Evolutionary conservation across 2,113 vertebrate species (phyloP).

Genomic region (Loxodonta africana): DNA sequence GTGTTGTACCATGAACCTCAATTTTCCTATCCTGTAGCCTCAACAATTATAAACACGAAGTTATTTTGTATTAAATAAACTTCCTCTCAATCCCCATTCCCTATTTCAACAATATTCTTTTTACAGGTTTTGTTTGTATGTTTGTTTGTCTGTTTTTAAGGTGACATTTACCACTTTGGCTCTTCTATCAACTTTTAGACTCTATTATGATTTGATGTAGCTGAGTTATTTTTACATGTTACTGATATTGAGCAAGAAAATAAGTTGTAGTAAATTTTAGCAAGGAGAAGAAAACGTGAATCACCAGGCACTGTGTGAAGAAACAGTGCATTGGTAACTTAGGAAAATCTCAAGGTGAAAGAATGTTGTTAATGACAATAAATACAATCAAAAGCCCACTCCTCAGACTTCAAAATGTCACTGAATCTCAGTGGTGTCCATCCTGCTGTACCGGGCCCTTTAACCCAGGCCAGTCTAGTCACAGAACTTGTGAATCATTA

Average conservation of each 20-base stretch:
- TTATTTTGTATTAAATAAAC: not conserved
- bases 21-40: not conserved
- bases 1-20: not conserved
- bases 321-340: not conserved
- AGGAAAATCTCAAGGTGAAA: not conserved
- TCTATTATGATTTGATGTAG: not conserved
- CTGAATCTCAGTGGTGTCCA: not conserved
- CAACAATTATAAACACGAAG: not conserved
- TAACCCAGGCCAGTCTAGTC: not conserved
- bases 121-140: not conserved
- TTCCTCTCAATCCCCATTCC: not conserved
- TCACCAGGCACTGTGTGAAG: not conserved
- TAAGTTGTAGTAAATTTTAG: not conserved
- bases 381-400: not conserved
- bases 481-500: not conserved
- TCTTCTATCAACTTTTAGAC: not conserved
- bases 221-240: not conserved
- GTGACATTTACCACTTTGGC: not conserved
- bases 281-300: not conserved
- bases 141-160: not conserved
- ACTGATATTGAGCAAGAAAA: not conserved
- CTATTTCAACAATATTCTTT: not conserved
- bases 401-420: not conserved
- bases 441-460: not conserved
- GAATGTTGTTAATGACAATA: not conserved